Percentiles rank a stretch among this genome's conserved stretches.
These are phyloP conservation scores for Holcopasites calliopsidis DNA, from an alignment of 1,140 invertebrate species.

Conservation along the genomic window DNA sequence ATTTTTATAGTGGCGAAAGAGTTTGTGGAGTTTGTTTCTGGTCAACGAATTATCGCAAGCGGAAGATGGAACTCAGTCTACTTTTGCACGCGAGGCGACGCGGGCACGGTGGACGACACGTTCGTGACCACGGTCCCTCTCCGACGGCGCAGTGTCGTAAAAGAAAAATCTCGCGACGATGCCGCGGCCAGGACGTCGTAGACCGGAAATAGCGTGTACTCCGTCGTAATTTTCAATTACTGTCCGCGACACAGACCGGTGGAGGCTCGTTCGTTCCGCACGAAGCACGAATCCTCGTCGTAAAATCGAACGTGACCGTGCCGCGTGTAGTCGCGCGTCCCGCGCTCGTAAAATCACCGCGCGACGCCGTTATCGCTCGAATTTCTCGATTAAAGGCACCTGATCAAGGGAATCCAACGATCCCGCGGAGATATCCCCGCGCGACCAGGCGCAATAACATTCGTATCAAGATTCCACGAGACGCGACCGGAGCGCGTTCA, in stretches of 20 bases:
- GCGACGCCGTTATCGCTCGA: background rate
- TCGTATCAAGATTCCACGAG: background rate
- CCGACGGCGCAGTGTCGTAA: background rate
- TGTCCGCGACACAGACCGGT: constrained; percentile 11
- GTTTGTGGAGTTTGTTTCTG: too few species aligned
- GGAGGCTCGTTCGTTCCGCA: constrained; percentile 25
- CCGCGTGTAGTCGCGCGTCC: background rate
- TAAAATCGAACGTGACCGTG: constrained; percentile 51
- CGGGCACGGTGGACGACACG: too few species aligned
- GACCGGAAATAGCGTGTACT: background rate
- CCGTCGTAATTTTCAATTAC: constrained; percentile 61
- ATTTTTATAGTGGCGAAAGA: too few species aligned
- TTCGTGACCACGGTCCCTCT: background rate
- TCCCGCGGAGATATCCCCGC: too few species aligned
- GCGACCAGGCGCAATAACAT: background rate
- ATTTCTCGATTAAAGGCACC: too few species aligned
- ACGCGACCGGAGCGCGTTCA: background rate
- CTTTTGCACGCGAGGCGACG: background rate
- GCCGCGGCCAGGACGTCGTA: background rate
- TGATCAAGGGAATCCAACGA: too few species aligned
- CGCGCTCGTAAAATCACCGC: background rate
- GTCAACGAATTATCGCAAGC: too few species aligned
- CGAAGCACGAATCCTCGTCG: constrained; percentile 33
- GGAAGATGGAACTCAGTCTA: too few species aligned
- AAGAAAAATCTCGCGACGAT: constrained; percentile 13